phyloP scores from a whole-genome alignment of 2,113 vertebrate species.

The Aegotheles bennettii region DNA sequence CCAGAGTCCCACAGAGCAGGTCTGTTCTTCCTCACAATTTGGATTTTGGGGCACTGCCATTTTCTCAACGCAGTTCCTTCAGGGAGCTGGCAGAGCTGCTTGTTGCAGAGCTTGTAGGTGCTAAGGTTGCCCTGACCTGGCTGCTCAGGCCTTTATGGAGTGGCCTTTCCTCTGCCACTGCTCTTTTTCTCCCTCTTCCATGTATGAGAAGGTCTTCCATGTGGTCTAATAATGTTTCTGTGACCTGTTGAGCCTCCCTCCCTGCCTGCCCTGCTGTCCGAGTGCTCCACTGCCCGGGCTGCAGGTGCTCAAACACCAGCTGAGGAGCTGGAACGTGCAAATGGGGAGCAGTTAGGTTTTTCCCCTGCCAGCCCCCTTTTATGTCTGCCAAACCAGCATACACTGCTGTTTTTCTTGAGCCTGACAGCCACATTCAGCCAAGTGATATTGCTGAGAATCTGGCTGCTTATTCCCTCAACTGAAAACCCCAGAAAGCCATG shows the following conservation, averaged over 20 bases:
- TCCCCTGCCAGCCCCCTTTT: neutral
- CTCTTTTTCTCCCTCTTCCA: neutral
- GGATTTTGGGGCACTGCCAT: neutral
- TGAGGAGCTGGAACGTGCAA: neutral
- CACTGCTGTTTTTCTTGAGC: neutral
- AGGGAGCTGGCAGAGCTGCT: neutral
- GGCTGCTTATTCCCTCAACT: neutral
- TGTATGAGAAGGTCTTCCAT: neutral
- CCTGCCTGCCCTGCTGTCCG: neutral
- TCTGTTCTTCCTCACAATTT: neutral
- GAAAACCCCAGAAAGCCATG: neutral
- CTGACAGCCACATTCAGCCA: neutral
- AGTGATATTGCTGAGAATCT: neutral
- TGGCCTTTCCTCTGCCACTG: neutral
- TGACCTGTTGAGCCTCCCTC: rapidly evolving
- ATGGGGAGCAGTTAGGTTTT: neutral
- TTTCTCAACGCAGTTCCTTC: neutral
- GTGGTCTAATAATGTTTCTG: neutral
- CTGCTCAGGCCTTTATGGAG: neutral
- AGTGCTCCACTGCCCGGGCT: rapidly evolving
- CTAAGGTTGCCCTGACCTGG: neutral
- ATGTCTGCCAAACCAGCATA: neutral
- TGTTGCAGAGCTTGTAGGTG: neutral
- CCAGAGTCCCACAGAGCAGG: neutral
- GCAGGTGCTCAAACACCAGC: neutral